Conservation (phyloP, 37 sponge, comb jelly and placozoan genomes). For the Amphimedon queenslandica region DNA sequence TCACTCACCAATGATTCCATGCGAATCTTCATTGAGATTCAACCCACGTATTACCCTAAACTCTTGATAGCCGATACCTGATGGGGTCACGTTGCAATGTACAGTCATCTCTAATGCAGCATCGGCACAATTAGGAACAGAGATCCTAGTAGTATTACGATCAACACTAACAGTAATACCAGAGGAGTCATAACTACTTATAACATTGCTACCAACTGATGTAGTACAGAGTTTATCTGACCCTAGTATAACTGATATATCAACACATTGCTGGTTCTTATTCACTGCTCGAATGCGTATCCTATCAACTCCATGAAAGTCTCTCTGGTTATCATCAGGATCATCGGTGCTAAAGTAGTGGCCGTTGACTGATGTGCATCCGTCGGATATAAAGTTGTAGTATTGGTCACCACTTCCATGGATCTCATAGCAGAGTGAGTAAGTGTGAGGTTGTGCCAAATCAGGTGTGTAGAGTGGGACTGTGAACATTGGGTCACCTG, state of each 20-base stretch:
- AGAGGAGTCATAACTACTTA: not conserved
- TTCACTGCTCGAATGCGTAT: slow-evolving; percentile 26
- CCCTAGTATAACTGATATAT: slow-evolving; percentile 30
- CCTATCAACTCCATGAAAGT: slow-evolving; percentile 15
- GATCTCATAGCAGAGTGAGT: slow-evolving; percentile 14
- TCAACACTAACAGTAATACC: slow-evolving; percentile 22
- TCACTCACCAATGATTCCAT: slow-evolving; percentile 28
- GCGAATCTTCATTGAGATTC: slow-evolving; percentile 14
- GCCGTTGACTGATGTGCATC: slow-evolving; percentile 1
- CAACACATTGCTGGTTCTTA: slow-evolving; percentile 10
- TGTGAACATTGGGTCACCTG: slow-evolving; percentile 8
- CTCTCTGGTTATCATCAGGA: not conserved
- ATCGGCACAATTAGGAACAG: slow-evolving; percentile 50
- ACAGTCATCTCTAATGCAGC: slow-evolving; percentile 24
- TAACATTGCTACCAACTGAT: slow-evolving; percentile 8
- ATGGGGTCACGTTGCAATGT: slow-evolving; percentile 11
- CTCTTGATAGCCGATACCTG: not conserved
- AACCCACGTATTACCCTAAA: slow-evolving; percentile 19
- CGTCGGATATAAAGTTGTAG: slow-evolving; percentile 7
- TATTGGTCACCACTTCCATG: not conserved
- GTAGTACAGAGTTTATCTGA: slow-evolving; percentile 10
- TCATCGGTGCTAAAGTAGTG: not conserved
- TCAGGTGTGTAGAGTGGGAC: slow-evolving; percentile 4
- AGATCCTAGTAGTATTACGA: slow-evolving; percentile 9
- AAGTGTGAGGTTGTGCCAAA: not conserved